These are phyloP conservation scores for Odontomachus brunneus DNA, from an alignment of 1,140 invertebrate genomes.

Conservation along the genomic window DNA sequence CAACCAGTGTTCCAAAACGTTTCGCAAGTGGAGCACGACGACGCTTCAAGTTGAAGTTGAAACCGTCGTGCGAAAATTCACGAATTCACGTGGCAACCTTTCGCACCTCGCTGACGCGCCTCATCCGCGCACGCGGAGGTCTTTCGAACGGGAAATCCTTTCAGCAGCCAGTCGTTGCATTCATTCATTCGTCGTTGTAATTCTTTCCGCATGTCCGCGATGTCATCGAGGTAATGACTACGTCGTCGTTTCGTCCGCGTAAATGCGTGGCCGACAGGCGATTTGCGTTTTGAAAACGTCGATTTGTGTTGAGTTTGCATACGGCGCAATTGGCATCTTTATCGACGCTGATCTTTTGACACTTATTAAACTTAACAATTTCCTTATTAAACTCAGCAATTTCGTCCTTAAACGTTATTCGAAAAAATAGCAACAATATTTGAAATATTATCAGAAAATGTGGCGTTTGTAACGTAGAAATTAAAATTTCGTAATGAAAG, in stretches of 20 bases:
- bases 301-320: slow-evolving; percentile 3
- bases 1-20: slow-evolving; percentile 6
- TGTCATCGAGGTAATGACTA: slow-evolving; percentile 2
- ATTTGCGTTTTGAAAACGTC: slow-evolving; percentile 11
- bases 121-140: background rate
- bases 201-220: background rate
- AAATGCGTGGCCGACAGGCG: background rate
- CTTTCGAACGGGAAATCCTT: background rate
- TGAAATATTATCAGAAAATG: no score
- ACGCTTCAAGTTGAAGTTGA: background rate
- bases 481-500: no score
- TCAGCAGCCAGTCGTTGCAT: background rate
- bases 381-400: no score
- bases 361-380: no score
- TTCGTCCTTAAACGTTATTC: no score
- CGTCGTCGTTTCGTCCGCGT: slow-evolving; percentile 11
- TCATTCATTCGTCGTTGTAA: background rate
- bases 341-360: no score
- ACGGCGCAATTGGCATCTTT: no score
- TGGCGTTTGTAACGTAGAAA: no score
- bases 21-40: background rate
- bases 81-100: background rate
- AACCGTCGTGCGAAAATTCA: background rate
- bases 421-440: no score
- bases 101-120: background rate